A percentile compares a stretch with the other conserved stretches of the same genome.
These are phyloP conservation scores for Microchirus variegatus DNA, from an alignment of 2,797 vertebrate species.

Conservation along the genomic window DNA sequence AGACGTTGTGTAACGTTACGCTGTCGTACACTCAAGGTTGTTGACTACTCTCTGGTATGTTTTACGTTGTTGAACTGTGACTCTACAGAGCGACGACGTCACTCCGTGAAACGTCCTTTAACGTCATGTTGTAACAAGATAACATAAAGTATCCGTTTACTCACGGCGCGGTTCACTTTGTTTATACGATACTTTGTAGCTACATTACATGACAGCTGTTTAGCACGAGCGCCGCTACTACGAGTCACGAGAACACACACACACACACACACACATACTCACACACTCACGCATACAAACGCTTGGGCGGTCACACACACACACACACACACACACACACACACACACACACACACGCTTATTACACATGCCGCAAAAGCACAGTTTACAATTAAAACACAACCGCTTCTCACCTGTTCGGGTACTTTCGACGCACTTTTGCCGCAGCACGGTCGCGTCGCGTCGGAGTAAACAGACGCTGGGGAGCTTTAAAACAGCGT, in stretches of 20 bases:
- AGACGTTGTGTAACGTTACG: too few species aligned
- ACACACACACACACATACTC: constrained; percentile 1
- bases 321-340: neutral
- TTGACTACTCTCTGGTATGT: too few species aligned
- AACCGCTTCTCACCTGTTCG: constrained; percentile 38
- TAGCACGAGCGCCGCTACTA: constrained; percentile 25
- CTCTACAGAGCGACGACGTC: too few species aligned
- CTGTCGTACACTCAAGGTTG: too few species aligned
- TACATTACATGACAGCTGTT: constrained; percentile 42
- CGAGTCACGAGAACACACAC: constrained; percentile 37
- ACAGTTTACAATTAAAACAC: neutral
- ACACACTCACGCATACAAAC: neutral
- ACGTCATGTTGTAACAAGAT: too few species aligned
- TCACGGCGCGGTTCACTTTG: too few species aligned
- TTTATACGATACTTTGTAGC: too few species aligned
- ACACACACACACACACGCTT: neutral
- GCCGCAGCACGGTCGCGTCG: constrained; percentile 21
- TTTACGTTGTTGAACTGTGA: too few species aligned
- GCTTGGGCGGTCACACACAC: neutral
- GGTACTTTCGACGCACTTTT: accelerated
- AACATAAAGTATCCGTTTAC: too few species aligned
- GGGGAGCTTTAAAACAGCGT: constrained; percentile 63
- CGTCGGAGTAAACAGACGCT: constrained; percentile 18
- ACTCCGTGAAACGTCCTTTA: too few species aligned
- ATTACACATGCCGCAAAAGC: neutral